A percentile compares a stretch with the other conserved stretches of the same genome.
Evolutionary conservation across 2,797 vertebrate genomes (phyloP).

Genomic region (Salmo trutta): DNA sequence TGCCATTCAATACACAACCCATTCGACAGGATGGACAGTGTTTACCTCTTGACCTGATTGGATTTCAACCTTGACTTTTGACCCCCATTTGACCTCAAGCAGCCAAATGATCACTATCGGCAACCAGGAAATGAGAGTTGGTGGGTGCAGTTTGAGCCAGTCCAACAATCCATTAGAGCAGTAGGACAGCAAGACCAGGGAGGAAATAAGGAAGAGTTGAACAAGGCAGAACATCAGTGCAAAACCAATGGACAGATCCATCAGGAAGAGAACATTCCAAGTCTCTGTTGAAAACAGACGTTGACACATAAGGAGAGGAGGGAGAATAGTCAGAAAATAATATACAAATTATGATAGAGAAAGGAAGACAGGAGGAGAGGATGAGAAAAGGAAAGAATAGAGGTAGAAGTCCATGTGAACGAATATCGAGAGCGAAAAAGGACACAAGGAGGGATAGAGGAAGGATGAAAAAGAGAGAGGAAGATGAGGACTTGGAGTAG

Average conservation of each 20-base stretch:
- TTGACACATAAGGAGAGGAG: background rate
- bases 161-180: background rate
- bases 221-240: constrained; percentile 6
- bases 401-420: background rate
- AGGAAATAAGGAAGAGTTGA: background rate
- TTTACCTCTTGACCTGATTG: background rate
- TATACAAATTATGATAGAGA: background rate
- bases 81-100: background rate
- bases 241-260: background rate
- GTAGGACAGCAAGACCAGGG: background rate
- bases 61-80: background rate
- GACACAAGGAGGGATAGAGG: background rate
- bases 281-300: constrained; percentile 5
- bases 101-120: constrained; percentile 19
- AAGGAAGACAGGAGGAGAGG: background rate
- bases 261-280: background rate
- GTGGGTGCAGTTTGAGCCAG: background rate
- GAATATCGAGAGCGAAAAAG: background rate
- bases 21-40: background rate
- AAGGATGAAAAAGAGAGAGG: background rate
- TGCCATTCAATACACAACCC: background rate
- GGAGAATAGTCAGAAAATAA: background rate
- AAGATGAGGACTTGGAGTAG: constrained; percentile 29
- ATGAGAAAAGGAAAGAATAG: background rate
- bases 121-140: constrained; percentile 5